A percentile compares a stretch with the other conserved stretches of the same genome.
Evolutionary conservation across 1,140 invertebrate genomes (phyloP).

Genomic region (Ceratoteleas bidentatus): DNA sequence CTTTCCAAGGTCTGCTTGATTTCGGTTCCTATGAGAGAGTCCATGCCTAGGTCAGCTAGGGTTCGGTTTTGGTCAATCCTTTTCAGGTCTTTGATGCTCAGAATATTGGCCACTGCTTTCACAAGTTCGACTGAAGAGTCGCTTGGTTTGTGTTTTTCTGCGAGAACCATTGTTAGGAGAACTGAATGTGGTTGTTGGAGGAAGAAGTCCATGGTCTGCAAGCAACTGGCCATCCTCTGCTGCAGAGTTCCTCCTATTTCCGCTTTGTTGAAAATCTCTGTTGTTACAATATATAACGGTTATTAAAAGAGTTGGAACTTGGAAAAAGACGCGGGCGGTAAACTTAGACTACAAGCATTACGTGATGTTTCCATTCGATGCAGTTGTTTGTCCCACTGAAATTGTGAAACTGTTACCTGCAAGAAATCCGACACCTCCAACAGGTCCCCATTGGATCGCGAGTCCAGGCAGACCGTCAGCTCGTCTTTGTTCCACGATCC

Average conservation of each 20-base stretch:
- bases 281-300: no score
- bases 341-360: no score
- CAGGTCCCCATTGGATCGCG: conserved; percentile 98
- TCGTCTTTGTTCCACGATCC: conserved; percentile 93
- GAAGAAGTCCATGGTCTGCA: conserved; percentile 92
- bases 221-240: conserved; percentile 94
- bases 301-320: no score
- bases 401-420: conserved; percentile 76
- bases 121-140: conserved; percentile 83
- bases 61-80: conserved; percentile 87
- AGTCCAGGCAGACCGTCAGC: conserved; percentile 90
- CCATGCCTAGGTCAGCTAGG: conserved; percentile 96
- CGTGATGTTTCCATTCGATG: no score
- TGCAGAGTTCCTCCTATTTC: conserved; percentile 96
- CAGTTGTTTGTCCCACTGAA: no score
- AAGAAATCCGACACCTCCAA: conserved; percentile 97
- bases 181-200: conserved; percentile 93
- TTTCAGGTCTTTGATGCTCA: conserved; percentile 92
- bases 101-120: conserved; percentile 90
- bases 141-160: conserved; percentile 85
- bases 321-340: conserved; percentile 7
- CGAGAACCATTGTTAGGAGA: conserved; percentile 90
- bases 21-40: conserved; percentile 98
- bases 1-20: conserved; percentile 98
- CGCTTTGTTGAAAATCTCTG: conserved; percentile 92